phyloP scores from a whole-genome alignment of 2,113 vertebrate genomes.

The Eretmodus cyanostictus region DNA sequence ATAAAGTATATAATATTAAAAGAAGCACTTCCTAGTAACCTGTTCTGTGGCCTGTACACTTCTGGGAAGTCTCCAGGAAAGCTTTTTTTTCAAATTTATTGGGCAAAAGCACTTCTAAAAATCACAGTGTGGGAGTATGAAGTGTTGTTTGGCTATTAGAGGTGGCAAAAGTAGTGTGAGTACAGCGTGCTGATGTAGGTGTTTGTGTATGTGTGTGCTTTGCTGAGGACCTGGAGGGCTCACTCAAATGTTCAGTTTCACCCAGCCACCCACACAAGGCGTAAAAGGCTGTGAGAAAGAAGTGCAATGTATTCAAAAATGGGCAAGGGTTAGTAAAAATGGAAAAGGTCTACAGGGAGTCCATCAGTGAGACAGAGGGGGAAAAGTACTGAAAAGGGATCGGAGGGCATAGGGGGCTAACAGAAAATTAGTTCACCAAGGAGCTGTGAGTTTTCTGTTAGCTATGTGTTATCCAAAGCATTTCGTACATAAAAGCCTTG shows the following conservation, averaged over 20 bases:
- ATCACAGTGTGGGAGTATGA: constrained; percentile 39
- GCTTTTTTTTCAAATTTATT: constrained; percentile 38
- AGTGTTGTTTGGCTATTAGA: constrained; percentile 38
- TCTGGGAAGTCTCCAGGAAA: constrained; percentile 31
- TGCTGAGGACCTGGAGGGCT: constrained; percentile 30
- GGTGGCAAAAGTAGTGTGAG: constrained; percentile 24
- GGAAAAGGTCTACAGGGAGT: background rate
- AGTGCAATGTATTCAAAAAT: constrained; percentile 13
- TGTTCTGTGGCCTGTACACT: constrained; percentile 21
- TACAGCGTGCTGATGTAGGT: background rate
- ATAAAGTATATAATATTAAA: constrained; percentile 15
- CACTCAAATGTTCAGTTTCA: constrained; percentile 40
- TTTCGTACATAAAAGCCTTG: constrained; percentile 14
- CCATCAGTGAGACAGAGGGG: background rate
- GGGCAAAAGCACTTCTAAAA: constrained; percentile 40
- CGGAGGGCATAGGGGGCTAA: constrained; percentile 22
- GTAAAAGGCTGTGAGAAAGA: constrained; percentile 37
- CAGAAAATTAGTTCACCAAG: constrained; percentile 38
- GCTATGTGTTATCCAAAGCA: constrained; percentile 4
- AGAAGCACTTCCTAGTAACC: constrained; percentile 12
- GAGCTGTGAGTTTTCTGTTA: constrained; percentile 35
- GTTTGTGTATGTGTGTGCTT: background rate
- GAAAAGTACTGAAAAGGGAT: background rate
- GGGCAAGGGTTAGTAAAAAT: background rate
- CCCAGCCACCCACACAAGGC: constrained; percentile 34